phyloP scores from a whole-genome alignment of 2,888 invertebrate genomes.

The Periphyllus acericola region DNA sequence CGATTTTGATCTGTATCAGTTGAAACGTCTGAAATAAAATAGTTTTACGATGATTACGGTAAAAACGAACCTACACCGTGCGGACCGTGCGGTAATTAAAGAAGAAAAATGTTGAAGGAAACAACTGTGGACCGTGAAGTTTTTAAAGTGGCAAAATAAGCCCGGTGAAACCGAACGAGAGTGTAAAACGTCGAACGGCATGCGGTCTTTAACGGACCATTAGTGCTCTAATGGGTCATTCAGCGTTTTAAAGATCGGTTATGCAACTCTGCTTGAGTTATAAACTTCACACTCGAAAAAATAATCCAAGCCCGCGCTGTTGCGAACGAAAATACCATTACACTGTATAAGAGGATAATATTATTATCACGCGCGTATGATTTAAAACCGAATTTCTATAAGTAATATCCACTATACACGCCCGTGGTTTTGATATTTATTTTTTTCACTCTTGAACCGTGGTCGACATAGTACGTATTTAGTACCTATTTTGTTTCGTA shows the following conservation, averaged over 20 bases:
- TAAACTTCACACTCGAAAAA: not conserved
- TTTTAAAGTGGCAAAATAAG: slow-evolving; percentile 25
- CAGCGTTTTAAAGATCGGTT: slow-evolving; percentile 39
- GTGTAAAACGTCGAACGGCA: slow-evolving; percentile 42
- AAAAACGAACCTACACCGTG: no score
- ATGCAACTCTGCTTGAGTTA: slow-evolving; percentile 28
- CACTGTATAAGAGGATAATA: not conserved
- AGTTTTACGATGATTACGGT: no score
- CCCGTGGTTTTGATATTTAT: no score
- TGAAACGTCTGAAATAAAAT: no score
- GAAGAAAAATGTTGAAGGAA: not conserved
- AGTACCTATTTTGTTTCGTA: no score
- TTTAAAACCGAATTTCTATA: slow-evolving; percentile 8
- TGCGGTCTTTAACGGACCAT: slow-evolving; percentile 56
- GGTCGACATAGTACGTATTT: no score
- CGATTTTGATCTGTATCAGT: no score
- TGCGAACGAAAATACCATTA: not conserved
- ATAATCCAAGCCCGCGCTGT: not conserved
- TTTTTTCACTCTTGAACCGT: not conserved
- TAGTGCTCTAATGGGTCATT: slow-evolving; percentile 49
- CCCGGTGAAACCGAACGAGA: not conserved
- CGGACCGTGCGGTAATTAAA: no score
- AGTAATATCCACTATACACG: slow-evolving; percentile 8
- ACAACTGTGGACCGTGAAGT: not conserved
- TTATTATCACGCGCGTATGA: not conserved